Evolutionary conservation across 2,797 vertebrate genomes (phyloP).

Genomic region (Eurystomus glaucurus): DNA sequence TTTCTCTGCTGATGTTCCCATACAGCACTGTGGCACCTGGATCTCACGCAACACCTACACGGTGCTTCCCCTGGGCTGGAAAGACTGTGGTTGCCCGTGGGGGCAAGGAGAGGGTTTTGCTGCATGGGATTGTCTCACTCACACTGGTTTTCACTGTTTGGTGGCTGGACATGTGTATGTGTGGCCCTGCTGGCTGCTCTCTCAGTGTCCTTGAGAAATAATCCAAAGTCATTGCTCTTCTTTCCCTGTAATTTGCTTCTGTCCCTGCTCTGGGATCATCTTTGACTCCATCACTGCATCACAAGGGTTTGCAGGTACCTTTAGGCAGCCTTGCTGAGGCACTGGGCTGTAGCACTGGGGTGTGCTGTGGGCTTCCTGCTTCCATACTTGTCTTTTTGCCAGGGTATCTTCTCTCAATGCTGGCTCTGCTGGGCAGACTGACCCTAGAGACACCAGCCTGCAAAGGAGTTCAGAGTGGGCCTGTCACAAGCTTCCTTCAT

Average conservation of each 20-base stretch:
- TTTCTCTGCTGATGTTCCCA: background rate
- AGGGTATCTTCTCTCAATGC: background rate
- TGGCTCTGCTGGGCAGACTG: background rate
- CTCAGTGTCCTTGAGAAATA: background rate
- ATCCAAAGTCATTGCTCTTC: background rate
- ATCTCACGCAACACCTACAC: background rate
- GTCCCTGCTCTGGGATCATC: rapidly evolving
- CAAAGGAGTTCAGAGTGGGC: background rate
- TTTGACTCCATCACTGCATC: background rate
- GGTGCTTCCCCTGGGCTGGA: background rate
- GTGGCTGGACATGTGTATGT: background rate
- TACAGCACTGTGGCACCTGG: background rate
- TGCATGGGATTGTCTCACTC: background rate
- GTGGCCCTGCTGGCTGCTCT: background rate
- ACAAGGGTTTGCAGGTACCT: background rate
- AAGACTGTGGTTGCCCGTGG: background rate
- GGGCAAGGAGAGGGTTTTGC: background rate
- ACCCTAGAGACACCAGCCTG: background rate
- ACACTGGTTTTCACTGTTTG: background rate
- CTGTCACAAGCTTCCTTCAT: background rate
- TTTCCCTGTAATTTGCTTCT: background rate
- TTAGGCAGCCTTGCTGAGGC: background rate
- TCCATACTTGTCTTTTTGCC: background rate
- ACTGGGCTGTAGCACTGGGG: background rate
- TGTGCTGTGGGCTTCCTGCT: background rate